Evolutionary conservation across 2,888 invertebrate species (phyloP).

Genomic region (Xestia xanthographa): DNA sequence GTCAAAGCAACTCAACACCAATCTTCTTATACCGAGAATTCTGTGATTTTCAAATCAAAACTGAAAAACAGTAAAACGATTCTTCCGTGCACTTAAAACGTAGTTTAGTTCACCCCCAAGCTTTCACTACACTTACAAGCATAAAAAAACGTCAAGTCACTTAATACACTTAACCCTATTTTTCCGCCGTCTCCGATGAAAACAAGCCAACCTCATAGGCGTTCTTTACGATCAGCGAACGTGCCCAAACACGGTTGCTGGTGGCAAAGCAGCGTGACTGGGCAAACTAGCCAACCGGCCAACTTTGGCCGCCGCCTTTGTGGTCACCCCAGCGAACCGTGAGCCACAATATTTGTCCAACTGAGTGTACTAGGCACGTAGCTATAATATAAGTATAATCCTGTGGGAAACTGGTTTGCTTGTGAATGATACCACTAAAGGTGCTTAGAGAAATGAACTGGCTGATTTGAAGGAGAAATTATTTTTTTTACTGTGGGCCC

Average conservation of each 20-base stretch:
- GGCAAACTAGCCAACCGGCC: constrained; percentile 41
- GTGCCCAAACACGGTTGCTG: constrained; percentile 53
- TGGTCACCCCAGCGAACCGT: constrained; percentile 61
- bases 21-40: neutral
- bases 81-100: neutral
- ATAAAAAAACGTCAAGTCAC: constrained; percentile 21
- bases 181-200: constrained; percentile 36
- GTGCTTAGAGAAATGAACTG: constrained; percentile 46
- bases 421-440: constrained; percentile 49
- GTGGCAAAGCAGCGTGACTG: constrained; percentile 62
- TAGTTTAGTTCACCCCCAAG: neutral
- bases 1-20: neutral
- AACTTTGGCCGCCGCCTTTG: constrained; percentile 42
- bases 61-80: neutral
- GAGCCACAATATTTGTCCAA: constrained; percentile 66
- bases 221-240: constrained; percentile 53
- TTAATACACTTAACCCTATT: constrained; percentile 34
- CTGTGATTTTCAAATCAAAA: neutral
- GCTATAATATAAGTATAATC: constrained; percentile 53
- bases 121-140: constrained; percentile 4
- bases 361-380: constrained; percentile 46
- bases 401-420: constrained; percentile 57
- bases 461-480: constrained; percentile 26
- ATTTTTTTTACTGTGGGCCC: neutral
- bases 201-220: constrained; percentile 39